Evolutionary conservation across 2,113 vertebrate genomes (phyloP).

Genomic region (Vidua macroura): DNA sequence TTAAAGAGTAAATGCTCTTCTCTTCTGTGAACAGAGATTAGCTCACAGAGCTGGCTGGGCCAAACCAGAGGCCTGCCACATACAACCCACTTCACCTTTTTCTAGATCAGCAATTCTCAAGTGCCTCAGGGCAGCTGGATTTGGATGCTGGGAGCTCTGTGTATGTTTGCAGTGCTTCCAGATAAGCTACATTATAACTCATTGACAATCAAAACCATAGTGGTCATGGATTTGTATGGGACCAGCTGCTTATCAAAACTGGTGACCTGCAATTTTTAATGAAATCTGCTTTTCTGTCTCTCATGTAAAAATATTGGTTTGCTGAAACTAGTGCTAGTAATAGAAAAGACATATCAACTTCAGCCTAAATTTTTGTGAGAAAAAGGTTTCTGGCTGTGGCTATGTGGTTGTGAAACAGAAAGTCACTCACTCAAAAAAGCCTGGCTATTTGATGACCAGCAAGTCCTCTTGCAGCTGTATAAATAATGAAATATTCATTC

Average conservation of each 20-base stretch:
- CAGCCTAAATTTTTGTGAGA: neutral
- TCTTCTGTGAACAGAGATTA: neutral
- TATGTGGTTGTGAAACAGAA: neutral
- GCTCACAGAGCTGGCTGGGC: neutral
- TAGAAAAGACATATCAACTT: neutral
- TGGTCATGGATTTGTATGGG: neutral
- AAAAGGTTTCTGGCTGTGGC: neutral
- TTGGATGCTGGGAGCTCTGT: neutral
- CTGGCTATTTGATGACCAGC: neutral
- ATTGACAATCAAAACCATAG: neutral
- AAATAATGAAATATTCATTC: constrained; percentile 1
- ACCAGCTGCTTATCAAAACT: neutral
- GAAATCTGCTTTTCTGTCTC: neutral
- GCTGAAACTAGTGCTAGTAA: neutral
- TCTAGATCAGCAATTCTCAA: neutral
- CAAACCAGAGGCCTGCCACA: neutral
- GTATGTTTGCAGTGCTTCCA: neutral
- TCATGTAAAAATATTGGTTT: neutral
- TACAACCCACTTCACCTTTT: neutral
- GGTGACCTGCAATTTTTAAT: neutral
- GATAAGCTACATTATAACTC: neutral
- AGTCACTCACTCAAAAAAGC: neutral
- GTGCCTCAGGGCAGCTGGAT: neutral
- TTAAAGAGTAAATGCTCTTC: neutral
- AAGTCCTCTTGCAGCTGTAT: neutral